phyloP scores from a whole-genome alignment of 1,140 invertebrate genomes.

The Periplaneta americana region DNA sequence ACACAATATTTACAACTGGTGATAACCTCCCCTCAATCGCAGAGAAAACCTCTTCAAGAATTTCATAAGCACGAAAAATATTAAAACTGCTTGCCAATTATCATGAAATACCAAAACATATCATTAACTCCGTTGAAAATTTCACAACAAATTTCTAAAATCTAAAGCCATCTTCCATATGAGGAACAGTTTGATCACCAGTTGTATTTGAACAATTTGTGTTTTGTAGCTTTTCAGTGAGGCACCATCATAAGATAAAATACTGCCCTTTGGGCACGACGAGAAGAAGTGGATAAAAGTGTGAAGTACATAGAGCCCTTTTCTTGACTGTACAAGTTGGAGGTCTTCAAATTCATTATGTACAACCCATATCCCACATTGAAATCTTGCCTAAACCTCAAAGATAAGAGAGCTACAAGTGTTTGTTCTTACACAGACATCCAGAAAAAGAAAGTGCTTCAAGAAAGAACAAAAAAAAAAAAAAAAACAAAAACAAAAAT shows the following conservation, averaged over 20 bases:
- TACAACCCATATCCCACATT: not conserved
- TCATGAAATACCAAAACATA: not conserved
- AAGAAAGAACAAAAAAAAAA: slow-evolving; percentile 14
- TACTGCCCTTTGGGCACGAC: not conserved
- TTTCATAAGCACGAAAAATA: not conserved
- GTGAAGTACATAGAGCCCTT: slow-evolving; percentile 10
- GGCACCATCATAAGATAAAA: slow-evolving; percentile 11
- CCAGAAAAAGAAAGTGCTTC: slow-evolving; percentile 10
- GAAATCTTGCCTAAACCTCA: not conserved
- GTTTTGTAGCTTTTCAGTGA: slow-evolving; percentile 12
- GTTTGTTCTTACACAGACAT: slow-evolving; percentile 10
- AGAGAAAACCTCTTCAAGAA: not conserved
- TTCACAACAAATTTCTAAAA: not conserved
- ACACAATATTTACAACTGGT: slow-evolving; percentile 4
- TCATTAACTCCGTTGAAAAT: not conserved
- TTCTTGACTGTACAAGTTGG: not conserved
- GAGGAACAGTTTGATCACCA: not conserved
- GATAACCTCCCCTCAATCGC: not conserved
- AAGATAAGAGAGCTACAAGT: slow-evolving; percentile 16
- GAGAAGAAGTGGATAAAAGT: slow-evolving; percentile 6
- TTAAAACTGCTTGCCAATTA: not conserved
- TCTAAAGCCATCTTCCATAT: not conserved
- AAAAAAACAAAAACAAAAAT: slow-evolving; percentile 6
- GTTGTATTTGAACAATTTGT: slow-evolving; percentile 7
- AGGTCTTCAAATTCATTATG: not conserved